phyloP scores from a whole-genome alignment of 2,113 vertebrate genomes.

The Asarcornis scutulata region DNA sequence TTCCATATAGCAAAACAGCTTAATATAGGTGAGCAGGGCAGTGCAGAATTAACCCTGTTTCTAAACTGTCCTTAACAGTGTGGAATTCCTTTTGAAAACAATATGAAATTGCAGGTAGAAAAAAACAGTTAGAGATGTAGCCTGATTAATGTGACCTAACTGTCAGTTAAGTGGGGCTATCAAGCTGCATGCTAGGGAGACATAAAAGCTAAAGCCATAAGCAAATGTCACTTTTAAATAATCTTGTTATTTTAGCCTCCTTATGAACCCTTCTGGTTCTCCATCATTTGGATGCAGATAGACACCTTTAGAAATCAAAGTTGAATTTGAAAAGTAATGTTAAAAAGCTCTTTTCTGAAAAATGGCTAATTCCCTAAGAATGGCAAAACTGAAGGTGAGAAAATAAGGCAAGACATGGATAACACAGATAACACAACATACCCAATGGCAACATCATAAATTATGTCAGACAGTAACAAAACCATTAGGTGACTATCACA shows the following conservation, averaged over 20 bases:
- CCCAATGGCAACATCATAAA: neutral
- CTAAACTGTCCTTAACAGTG: neutral
- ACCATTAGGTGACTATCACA: neutral
- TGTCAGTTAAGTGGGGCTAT: neutral
- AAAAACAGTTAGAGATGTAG: neutral
- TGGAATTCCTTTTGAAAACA: constrained; percentile 12
- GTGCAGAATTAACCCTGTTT: neutral
- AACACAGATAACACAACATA: neutral
- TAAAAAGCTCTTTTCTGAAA: neutral
- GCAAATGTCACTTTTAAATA: neutral
- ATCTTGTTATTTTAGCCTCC: neutral
- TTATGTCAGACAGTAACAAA: neutral
- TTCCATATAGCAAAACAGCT: constrained; percentile 36
- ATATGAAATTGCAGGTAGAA: neutral
- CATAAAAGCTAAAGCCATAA: neutral
- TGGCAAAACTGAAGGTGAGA: neutral
- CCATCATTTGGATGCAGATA: neutral
- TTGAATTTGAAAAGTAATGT: neutral
- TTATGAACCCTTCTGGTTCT: neutral
- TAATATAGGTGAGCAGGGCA: neutral
- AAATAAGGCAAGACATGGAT: neutral
- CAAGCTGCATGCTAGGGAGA: neutral
- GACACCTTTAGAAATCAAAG: neutral
- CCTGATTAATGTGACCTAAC: constrained; percentile 4
- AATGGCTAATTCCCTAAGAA: neutral